phyloP scores from a whole-genome alignment of 2,797 vertebrate genomes.

The Propithecus perrieri region DNA sequence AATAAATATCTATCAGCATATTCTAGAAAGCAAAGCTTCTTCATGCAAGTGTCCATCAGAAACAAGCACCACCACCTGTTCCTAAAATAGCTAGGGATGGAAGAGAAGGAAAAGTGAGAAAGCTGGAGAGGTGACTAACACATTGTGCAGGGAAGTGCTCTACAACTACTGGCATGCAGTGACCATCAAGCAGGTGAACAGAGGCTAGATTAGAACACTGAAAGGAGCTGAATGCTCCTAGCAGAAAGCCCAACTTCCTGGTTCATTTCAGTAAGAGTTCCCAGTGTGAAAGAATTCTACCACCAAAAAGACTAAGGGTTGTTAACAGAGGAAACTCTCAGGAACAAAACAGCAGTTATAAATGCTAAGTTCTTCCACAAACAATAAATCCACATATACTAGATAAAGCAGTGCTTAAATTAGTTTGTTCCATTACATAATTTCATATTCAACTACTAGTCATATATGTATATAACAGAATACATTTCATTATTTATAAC shows the following conservation, averaged over 20 bases:
- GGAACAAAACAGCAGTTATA: constrained; percentile 75
- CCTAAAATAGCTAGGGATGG: constrained; percentile 63
- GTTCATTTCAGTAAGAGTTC: constrained; percentile 28
- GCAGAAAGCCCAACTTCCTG: constrained; percentile 64
- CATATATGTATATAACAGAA: background rate
- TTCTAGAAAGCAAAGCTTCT: constrained; percentile 81
- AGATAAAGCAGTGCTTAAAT: constrained; percentile 44
- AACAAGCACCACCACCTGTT: constrained; percentile 49
- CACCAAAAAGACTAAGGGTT: constrained; percentile 47
- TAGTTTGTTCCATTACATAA: constrained; percentile 37
- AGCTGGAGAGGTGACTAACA: constrained; percentile 71
- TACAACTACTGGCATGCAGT: constrained; percentile 86
- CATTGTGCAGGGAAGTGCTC: constrained; percentile 66
- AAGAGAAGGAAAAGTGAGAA: constrained; percentile 61
- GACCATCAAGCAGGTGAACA: constrained; percentile 82
- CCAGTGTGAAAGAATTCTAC: constrained; percentile 52
- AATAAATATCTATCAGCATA: background rate
- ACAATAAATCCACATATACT: background rate
- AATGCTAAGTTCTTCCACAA: constrained; percentile 46
- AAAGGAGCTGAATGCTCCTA: constrained; percentile 59
- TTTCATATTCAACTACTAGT: constrained; percentile 55
- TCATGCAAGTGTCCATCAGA: constrained; percentile 49
- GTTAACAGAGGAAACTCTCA: constrained; percentile 72
- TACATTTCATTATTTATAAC: constrained; percentile 32
- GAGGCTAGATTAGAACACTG: constrained; percentile 68